Evolutionary conservation across 1,140 invertebrate genomes (phyloP).

Genomic region (Myzus persicae): DNA sequence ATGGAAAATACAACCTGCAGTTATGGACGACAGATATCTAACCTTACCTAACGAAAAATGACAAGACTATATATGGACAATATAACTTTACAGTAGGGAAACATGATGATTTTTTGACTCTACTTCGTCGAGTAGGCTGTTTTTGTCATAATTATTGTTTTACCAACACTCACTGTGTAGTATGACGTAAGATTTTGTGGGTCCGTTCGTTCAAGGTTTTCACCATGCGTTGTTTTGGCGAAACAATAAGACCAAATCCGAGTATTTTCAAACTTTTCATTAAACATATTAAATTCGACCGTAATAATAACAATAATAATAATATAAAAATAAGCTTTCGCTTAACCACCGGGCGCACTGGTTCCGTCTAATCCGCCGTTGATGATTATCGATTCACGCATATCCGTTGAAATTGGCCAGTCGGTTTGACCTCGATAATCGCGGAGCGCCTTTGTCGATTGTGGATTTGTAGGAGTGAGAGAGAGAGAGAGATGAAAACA

Average conservation of each 20-base stretch:
- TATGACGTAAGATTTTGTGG: not conserved
- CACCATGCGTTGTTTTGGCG: not conserved
- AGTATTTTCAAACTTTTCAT: not conserved
- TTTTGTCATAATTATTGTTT: too few relatives aligned
- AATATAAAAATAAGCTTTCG: not conserved
- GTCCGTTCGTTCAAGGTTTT: not conserved
- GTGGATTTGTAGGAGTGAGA: not conserved
- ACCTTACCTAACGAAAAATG: too few relatives aligned
- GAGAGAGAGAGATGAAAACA: too few relatives aligned
- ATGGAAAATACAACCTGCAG: too few relatives aligned
- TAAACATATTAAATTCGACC: not conserved
- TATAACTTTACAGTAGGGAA: too few relatives aligned
- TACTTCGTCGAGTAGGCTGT: too few relatives aligned
- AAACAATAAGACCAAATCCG: not conserved
- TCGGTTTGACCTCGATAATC: not conserved
- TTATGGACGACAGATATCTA: too few relatives aligned
- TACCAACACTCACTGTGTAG: not conserved
- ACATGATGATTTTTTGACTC: too few relatives aligned
- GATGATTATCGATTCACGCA: not conserved
- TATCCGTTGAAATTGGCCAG: not conserved
- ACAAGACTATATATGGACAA: too few relatives aligned
- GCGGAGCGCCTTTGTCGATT: not conserved
- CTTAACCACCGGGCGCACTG: not conserved
- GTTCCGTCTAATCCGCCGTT: not conserved
- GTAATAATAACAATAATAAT: not conserved